phyloP scores from a whole-genome alignment of 2,113 vertebrate genomes.

The Tinamus guttatus region DNA sequence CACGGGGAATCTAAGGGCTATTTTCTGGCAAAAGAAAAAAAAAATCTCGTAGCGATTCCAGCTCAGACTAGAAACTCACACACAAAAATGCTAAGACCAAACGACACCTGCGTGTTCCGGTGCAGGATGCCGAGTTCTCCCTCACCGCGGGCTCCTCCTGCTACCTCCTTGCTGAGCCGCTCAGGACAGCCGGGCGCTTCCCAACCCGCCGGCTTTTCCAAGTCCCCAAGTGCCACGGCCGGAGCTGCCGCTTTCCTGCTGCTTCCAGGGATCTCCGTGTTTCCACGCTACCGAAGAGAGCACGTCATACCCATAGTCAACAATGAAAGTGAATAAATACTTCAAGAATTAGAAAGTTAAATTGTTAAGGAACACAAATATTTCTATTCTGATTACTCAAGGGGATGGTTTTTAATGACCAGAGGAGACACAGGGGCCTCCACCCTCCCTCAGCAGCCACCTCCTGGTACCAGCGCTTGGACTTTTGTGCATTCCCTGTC shows the following conservation, averaged over 20 bases:
- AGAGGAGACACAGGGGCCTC: not conserved
- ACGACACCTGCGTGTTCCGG: not conserved
- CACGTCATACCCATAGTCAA: conserved; percentile 44
- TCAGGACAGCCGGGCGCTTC: not conserved
- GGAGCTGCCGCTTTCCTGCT: not conserved
- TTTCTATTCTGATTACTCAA: conserved; percentile 54
- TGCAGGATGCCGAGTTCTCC: not conserved
- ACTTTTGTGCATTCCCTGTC: not conserved
- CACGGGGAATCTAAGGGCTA: not conserved
- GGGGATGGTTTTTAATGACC: not conserved
- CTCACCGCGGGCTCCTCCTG: rapidly evolving
- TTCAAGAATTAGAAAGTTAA: conserved; percentile 60
- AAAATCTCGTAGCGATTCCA: too few species aligned
- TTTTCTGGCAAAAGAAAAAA: not conserved
- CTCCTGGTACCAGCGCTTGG: not conserved
- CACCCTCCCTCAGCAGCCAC: not conserved
- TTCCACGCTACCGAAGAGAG: conserved; percentile 20
- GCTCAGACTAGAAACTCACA: not conserved
- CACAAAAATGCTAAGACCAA: too few species aligned
- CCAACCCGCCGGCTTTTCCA: not conserved
- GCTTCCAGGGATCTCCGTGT: conserved; percentile 2
- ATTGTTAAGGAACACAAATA: conserved; percentile 39
- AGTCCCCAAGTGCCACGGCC: not conserved
- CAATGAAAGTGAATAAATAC: conserved; percentile 65
- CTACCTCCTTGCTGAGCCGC: not conserved